Evolutionary conservation across 2,888 invertebrate species (phyloP).

Genomic region (Cantharis nigra): DNA sequence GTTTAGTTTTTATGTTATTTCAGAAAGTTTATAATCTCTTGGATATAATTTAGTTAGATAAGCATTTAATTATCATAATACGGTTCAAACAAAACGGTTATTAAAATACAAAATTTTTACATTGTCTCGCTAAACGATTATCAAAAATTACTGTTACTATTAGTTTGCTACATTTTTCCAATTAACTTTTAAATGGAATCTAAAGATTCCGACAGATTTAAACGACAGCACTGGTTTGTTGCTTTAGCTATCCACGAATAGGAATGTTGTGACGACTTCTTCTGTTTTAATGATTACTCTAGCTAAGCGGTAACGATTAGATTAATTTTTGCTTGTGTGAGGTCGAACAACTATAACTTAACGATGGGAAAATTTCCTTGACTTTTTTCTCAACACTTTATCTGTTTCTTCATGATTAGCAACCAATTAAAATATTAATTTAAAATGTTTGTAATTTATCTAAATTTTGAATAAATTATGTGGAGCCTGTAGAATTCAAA

Average conservation of each 20-base stretch:
- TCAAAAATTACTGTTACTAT: neutral
- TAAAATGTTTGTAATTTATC: neutral
- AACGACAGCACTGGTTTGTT: conserved; percentile 5
- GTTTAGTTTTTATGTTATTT: neutral
- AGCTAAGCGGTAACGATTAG: conserved; percentile 1
- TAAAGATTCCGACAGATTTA: conserved; percentile 16
- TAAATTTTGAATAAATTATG: neutral
- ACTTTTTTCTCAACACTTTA: neutral
- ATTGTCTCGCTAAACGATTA: neutral
- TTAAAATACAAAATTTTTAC: neutral
- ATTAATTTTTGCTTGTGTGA: conserved; percentile 1
- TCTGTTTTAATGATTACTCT: conserved; percentile 5
- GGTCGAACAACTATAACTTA: neutral
- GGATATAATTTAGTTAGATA: neutral
- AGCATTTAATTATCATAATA: neutral
- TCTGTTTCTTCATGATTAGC: neutral
- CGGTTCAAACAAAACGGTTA: neutral
- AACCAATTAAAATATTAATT: neutral
- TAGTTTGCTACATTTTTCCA: conserved; percentile 1
- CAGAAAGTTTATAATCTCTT: neutral
- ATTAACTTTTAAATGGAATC: conserved; percentile 11
- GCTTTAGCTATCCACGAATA: neutral
- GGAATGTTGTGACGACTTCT: conserved; percentile 4
- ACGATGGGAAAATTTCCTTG: neutral
- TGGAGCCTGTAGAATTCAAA: neutral